A percentile compares a stretch with the other conserved stretches of the same genome.
These are phyloP conservation scores for Phyto melanocephala DNA, from an alignment of 2,888 invertebrate genomes.

Conservation along the genomic window DNA sequence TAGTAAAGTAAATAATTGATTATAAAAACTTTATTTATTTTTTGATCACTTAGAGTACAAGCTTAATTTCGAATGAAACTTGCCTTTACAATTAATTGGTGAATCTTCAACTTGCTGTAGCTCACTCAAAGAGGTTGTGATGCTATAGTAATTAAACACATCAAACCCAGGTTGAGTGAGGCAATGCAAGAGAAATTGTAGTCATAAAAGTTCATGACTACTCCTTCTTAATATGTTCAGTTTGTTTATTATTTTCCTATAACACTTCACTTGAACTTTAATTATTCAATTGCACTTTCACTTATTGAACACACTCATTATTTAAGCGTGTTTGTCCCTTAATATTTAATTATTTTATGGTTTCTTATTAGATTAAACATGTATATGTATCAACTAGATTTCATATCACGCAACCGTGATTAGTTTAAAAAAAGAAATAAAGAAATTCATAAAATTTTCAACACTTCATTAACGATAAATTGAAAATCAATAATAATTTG, in stretches of 20 bases:
- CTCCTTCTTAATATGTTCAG: neutral
- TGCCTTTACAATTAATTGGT: neutral
- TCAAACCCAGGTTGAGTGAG: slow-evolving; percentile 66
- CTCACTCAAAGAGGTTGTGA: slow-evolving; percentile 66
- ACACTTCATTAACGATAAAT: slow-evolving; percentile 20
- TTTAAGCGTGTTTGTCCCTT: slow-evolving; percentile 1
- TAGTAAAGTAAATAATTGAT: too few relatives aligned
- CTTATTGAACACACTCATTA: neutral
- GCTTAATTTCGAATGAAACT: too few relatives aligned
- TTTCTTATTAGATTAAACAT: slow-evolving; percentile 31
- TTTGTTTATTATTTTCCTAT: neutral
- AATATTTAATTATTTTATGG: slow-evolving; percentile 5
- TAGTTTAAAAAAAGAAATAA: neutral
- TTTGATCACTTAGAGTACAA: too few relatives aligned
- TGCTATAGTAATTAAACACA: slow-evolving; percentile 65
- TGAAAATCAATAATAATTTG: slow-evolving; percentile 46
- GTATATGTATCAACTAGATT: slow-evolving; percentile 2
- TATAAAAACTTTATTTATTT: too few relatives aligned
- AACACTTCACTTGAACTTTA: neutral
- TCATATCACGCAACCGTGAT: slow-evolving; percentile 34
- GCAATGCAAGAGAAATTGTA: slow-evolving; percentile 62
- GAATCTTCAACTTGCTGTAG: slow-evolving; percentile 63
- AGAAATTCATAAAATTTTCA: neutral
- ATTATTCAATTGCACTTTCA: slow-evolving; percentile 5
- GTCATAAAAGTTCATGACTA: neutral